Evolutionary conservation across 2,113 vertebrate species (phyloP).

Genomic region (Bolborhynchus lineola): DNA sequence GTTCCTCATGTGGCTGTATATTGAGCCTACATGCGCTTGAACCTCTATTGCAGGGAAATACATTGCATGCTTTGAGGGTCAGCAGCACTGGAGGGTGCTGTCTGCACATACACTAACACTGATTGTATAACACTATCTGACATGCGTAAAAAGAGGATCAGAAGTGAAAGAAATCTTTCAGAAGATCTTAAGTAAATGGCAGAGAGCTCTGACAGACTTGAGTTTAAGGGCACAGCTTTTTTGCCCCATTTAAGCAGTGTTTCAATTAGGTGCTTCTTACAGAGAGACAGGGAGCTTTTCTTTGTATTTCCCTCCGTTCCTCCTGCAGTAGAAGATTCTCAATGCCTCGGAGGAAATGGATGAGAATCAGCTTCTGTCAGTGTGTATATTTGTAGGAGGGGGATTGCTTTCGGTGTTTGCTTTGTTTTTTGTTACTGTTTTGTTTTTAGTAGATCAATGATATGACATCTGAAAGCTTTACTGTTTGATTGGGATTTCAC

Average conservation of each 20-base stretch:
- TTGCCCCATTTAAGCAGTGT: not conserved
- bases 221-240: not conserved
- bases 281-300: not conserved
- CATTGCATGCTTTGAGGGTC: not conserved
- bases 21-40: not conserved
- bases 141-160: not conserved
- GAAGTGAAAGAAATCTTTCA: not conserved
- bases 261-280: not conserved
- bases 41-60: fast-evolving
- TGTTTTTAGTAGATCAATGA: not conserved
- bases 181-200: not conserved
- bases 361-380: not conserved
- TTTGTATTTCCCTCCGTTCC: too few species aligned
- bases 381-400: not conserved
- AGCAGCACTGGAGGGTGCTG: not conserved
- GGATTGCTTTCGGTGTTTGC: not conserved
- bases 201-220: not conserved
- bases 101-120: not conserved
- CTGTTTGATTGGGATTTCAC: not conserved
- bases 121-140: not conserved
- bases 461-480: not conserved
- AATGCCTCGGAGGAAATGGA: not conserved
- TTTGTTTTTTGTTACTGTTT: not conserved
- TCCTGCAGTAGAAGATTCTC: not conserved
- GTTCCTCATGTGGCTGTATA: not conserved